Conservation (phyloP, 2,797 vertebrate genomes). For the Trematomus bernacchii region DNA sequence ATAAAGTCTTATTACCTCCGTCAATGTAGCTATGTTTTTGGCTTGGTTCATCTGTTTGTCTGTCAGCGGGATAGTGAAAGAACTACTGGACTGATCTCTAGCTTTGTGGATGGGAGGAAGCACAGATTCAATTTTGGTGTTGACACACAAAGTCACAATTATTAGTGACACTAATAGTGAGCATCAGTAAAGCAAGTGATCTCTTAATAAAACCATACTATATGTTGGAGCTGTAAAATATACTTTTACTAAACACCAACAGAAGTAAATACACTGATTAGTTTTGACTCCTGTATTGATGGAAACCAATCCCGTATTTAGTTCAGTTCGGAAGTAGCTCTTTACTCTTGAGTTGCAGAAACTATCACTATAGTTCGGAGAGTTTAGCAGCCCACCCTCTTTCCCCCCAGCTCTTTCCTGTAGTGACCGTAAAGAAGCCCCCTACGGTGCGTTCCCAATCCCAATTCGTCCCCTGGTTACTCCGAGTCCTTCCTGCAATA, state of each 20-base stretch:
- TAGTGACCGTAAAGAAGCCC: conserved; percentile 38
- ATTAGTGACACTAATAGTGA: too few relatives aligned
- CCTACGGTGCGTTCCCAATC: conserved; percentile 20
- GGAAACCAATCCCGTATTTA: neutral
- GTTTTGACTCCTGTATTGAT: neutral
- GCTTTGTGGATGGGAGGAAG: too few relatives aligned
- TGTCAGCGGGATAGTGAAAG: too few relatives aligned
- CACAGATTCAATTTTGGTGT: too few relatives aligned
- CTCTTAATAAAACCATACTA: neutral
- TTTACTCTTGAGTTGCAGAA: conserved; percentile 12
- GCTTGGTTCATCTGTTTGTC: too few relatives aligned
- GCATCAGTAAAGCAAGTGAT: neutral
- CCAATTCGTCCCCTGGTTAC: conserved; percentile 22
- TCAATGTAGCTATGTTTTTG: too few relatives aligned
- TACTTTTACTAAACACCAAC: neutral
- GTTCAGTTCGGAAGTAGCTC: neutral
- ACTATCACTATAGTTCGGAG: neutral
- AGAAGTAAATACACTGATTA: neutral
- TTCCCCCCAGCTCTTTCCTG: conserved; percentile 23
- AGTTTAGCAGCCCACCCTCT: conserved; percentile 15
- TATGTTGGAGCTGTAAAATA: neutral
- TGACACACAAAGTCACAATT: too few relatives aligned
- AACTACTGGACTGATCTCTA: too few relatives aligned
- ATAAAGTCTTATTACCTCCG: conserved; percentile 2
- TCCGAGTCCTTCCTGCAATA: conserved; percentile 18